Evolutionary conservation across 1,140 invertebrate genomes (phyloP).

Genomic region (Nephila pilipes): DNA sequence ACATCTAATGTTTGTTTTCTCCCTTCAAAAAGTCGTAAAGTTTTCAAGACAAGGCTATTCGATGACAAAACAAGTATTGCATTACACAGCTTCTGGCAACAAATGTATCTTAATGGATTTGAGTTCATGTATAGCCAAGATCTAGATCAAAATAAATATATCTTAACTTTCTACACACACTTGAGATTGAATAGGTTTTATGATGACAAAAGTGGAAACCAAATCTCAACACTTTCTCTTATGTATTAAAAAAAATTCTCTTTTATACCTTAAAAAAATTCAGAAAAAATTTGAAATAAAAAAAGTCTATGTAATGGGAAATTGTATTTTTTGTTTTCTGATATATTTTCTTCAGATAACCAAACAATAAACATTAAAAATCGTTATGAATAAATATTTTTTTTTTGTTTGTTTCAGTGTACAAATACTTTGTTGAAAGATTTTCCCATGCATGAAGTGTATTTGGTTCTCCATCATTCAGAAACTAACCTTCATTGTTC

Average conservation of each 20-base stretch:
- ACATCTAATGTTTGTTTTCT: conserved; percentile 45
- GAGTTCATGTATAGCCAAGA: too few relatives aligned
- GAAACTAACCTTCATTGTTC: too few relatives aligned
- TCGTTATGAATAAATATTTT: too few relatives aligned
- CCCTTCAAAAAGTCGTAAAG: conserved; percentile 39
- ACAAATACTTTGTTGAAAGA: too few relatives aligned
- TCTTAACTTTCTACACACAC: not conserved
- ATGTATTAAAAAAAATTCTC: not conserved
- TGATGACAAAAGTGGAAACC: not conserved
- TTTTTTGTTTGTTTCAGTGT: too few relatives aligned
- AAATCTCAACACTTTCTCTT: not conserved
- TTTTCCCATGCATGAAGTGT: too few relatives aligned
- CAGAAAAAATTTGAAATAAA: not conserved
- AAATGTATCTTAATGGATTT: conserved; percentile 45
- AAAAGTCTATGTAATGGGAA: too few relatives aligned
- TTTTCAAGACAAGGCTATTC: not conserved
- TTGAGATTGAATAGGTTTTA: not conserved
- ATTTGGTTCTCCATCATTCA: too few relatives aligned
- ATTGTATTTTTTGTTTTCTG: too few relatives aligned
- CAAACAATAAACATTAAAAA: too few relatives aligned
- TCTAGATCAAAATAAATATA: conserved; percentile 18
- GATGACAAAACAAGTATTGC: conserved; percentile 36
- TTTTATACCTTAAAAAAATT: not conserved
- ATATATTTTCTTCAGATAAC: too few relatives aligned
- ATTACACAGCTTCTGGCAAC: conserved; percentile 32